phyloP scores from a whole-genome alignment of 2,797 vertebrate genomes.

The Fratercula arctica region DNA sequence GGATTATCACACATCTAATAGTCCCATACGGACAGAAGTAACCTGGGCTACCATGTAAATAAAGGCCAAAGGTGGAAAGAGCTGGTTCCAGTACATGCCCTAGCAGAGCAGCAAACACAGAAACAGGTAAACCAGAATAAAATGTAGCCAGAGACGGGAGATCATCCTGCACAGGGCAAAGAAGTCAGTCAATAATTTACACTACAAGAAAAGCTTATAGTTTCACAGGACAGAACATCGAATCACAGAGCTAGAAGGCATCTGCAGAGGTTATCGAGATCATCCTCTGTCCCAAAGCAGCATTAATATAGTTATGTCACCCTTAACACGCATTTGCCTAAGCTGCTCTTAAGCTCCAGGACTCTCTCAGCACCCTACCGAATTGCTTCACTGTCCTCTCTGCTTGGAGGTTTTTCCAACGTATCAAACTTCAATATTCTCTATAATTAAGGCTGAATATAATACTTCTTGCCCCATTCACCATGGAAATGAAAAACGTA shows the following conservation, averaged over 20 bases:
- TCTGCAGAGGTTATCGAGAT: neutral
- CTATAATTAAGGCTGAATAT: neutral
- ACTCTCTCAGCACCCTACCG: neutral
- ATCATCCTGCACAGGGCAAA: neutral
- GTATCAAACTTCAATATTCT: neutral
- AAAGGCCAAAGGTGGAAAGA: neutral
- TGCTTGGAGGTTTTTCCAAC: neutral
- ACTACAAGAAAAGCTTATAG: neutral
- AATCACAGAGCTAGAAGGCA: neutral
- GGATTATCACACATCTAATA: neutral
- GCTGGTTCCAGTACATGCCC: neutral
- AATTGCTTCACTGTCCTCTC: neutral
- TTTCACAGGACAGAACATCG: neutral
- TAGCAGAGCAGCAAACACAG: neutral
- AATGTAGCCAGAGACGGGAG: neutral
- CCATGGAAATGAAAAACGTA: neutral
- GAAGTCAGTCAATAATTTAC: slow-evolving; percentile 7
- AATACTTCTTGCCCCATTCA: neutral
- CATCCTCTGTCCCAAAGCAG: neutral
- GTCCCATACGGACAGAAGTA: neutral
- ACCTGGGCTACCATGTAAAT: neutral
- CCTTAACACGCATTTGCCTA: neutral
- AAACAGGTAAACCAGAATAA: neutral
- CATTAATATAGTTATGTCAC: neutral
- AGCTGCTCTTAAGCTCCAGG: neutral